These are phyloP conservation scores for Anguilla anguilla DNA, from an alignment of 2,797 vertebrate species.

Conservation along the genomic window DNA sequence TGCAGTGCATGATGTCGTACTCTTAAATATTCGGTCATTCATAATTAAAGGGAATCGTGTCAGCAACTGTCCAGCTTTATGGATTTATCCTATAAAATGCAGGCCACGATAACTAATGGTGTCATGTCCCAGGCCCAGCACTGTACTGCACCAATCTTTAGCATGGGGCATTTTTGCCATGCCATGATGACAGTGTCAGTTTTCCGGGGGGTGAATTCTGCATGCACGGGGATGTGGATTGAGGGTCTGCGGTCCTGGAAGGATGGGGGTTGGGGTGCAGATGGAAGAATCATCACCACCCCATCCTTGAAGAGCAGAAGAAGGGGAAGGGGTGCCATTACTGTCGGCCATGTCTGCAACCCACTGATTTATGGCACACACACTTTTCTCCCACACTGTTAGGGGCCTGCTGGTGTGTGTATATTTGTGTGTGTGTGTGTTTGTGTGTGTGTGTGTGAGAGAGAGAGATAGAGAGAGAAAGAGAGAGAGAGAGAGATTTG, in stretches of 20 bases:
- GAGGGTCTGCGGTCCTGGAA: neutral
- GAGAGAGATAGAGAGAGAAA: neutral
- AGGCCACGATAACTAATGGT: neutral
- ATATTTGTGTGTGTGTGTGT: neutral
- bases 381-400: neutral
- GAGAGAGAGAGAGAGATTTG: neutral
- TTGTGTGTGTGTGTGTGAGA: neutral
- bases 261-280: neutral
- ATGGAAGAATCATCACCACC: slow-evolving; percentile 7
- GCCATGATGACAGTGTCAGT: neutral
- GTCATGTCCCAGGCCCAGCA: neutral
- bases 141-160: neutral
- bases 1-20: neutral
- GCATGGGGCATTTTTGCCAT: neutral
- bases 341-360: neutral
- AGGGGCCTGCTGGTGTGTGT: slow-evolving; percentile 1
- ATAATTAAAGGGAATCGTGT: neutral
- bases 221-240: neutral
- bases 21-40: neutral
- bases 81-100: neutral
- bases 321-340: slow-evolving; percentile 3
- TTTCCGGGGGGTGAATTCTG: neutral
- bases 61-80: neutral
- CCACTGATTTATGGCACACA: slow-evolving; percentile 2
- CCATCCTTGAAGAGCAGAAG: neutral